Evolutionary conservation across 2,888 invertebrate species (phyloP), one percentile per base, ranked within the genome.

Genomic region (Ichneumoninae sp.): DNA sequence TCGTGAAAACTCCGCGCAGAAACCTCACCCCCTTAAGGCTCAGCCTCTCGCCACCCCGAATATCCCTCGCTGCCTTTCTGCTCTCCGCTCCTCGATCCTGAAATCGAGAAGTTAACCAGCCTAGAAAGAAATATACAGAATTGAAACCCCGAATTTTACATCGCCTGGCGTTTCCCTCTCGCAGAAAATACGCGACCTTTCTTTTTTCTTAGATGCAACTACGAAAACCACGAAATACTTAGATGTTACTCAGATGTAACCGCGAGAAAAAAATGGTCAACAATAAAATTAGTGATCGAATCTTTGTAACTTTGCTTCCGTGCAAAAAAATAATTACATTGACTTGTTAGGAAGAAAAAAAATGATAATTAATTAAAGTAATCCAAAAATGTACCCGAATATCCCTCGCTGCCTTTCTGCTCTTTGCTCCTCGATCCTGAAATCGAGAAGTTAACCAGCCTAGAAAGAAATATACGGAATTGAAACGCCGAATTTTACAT

Each of bases 1-100:
- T 40, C 57, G 60, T 16, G 19, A 65, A 82, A 72, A 75, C 40
- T 52, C 44, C 72, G 60, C 66, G 54, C 22, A 19, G 26, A 72
- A 60, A 68, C 30, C 70, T 62, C 26, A 36, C 57, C 50, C 72
- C 60, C 68, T 47, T 16, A 22, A 16, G 16, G 26, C 33, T 62
- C 22, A 60, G 19, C 68, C 57, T 57, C 26, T 68, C 30, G 66
- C 54, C 57, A 54, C 66, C 57, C 19, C 7, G 13, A 65, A 44
- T 52, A n/a, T 44, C 22, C 33, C 44, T 70, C 30, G 26, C 50
- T 60, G 22, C 50, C 47, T 71, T 62, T 50, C 33, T 22, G 26
- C 36, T 26, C 36, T 60, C 60, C 26, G 16, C 62, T 52, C 6
- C 40, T 65, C 40, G 44, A 62, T 65, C 19, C 36, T 4, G 50